A percentile compares a stretch with the other conserved stretches of the same genome.
phyloP scores from a whole-genome alignment of 2,888 invertebrate species.

The Heteropelma amictum region DNA sequence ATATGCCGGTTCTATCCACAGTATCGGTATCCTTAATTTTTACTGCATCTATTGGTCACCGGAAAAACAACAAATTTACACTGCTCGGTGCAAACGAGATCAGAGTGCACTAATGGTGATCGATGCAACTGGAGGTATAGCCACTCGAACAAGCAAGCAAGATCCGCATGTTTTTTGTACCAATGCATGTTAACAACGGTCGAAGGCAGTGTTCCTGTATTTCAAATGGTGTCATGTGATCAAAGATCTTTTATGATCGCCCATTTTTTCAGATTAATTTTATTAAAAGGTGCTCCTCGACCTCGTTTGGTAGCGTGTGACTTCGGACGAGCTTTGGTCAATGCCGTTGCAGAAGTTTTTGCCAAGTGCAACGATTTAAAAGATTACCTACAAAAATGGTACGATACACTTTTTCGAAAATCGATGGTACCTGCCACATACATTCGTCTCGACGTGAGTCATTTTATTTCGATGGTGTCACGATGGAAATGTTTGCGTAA shows the following conservation, averaged over 20 bases:
- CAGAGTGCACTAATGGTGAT: background rate
- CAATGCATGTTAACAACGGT: background rate
- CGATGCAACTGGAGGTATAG: background rate
- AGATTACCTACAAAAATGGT: slow-evolving; percentile 55
- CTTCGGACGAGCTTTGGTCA: slow-evolving; percentile 43
- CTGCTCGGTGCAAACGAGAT: no score
- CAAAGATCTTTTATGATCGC: background rate
- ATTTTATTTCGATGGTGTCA: slow-evolving; percentile 50
- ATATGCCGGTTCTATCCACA: slow-evolving; percentile 50
- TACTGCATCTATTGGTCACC: no score
- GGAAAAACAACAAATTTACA: no score
- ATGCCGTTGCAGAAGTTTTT: slow-evolving; percentile 52
- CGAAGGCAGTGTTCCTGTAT: background rate
- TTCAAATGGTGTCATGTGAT: background rate
- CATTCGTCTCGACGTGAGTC: slow-evolving; percentile 55
- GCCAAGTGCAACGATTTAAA: slow-evolving; percentile 42
- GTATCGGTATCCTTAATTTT: slow-evolving; percentile 38
- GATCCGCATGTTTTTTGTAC: background rate
- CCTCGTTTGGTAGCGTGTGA: slow-evolving; percentile 41
- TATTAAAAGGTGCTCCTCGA: slow-evolving; percentile 9
- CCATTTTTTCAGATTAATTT: slow-evolving; percentile 4
- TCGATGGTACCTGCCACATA: slow-evolving; percentile 22
- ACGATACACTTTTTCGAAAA: slow-evolving; percentile 10
- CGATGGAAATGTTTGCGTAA: slow-evolving; percentile 47
- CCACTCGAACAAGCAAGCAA: background rate